phyloP scores from a whole-genome alignment of 2,888 invertebrate genomes.

The Odontomyia ornata region DNA sequence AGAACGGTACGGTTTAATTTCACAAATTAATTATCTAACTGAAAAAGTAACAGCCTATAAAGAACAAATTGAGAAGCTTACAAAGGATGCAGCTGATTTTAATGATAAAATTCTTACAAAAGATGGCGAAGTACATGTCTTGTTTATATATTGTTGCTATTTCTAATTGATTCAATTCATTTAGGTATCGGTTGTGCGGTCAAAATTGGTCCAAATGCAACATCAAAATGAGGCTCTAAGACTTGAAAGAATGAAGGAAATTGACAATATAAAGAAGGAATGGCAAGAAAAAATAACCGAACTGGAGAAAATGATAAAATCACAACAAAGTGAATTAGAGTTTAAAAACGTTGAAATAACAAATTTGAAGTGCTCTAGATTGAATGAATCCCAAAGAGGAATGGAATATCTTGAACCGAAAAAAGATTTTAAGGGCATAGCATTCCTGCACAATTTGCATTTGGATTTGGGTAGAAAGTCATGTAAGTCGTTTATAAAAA shows the following conservation, averaged over 20 bases:
- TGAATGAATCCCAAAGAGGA: slow-evolving; percentile 46
- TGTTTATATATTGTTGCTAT: too few relatives aligned
- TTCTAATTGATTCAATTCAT: not conserved
- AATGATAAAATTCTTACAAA: slow-evolving; percentile 51
- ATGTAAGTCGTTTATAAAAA: not conserved
- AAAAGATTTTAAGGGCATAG: slow-evolving; percentile 11
- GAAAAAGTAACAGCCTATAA: slow-evolving; percentile 16
- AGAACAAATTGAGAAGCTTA: slow-evolving; percentile 48
- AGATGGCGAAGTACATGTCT: slow-evolving; percentile 49
- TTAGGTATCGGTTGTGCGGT: slow-evolving; percentile 48
- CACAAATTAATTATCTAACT: slow-evolving; percentile 40
- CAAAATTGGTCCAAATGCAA: slow-evolving; percentile 48
- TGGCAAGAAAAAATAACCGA: slow-evolving; percentile 49
- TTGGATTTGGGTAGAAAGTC: slow-evolving; percentile 7
- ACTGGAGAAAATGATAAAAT: slow-evolving; percentile 47
- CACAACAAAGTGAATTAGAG: slow-evolving; percentile 49
- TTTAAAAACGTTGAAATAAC: slow-evolving; percentile 50
- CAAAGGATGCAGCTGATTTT: slow-evolving; percentile 43
- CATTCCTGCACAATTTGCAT: slow-evolving; percentile 25
- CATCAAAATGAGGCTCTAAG: slow-evolving; percentile 47
- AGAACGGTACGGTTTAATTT: slow-evolving; percentile 1
- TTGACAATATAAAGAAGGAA: slow-evolving; percentile 46
- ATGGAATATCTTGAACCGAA: slow-evolving; percentile 13
- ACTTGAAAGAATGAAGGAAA: slow-evolving; percentile 47
- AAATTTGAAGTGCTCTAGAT: slow-evolving; percentile 45